Percentiles rank a stretch among this genome's conserved stretches.
Evolutionary conservation across 1,140 invertebrate species (phyloP).

Genomic region (Agrypnia vestita): DNA sequence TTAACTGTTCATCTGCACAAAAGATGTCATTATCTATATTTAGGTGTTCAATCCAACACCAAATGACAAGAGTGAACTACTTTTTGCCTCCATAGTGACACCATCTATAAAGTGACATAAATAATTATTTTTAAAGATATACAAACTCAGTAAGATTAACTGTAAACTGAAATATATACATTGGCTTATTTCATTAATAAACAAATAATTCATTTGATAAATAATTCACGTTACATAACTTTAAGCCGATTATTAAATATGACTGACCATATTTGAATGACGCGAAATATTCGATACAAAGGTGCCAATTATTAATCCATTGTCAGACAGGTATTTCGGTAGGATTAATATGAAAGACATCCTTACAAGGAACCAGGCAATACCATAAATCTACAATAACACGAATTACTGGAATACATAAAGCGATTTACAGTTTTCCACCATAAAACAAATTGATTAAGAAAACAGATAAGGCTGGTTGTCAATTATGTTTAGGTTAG

Average conservation of each 20-base stretch:
- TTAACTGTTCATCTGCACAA: slow-evolving; percentile 11
- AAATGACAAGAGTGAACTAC: too few relatives aligned
- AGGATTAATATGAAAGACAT: neutral
- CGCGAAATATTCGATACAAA: slow-evolving; percentile 12
- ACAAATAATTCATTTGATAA: neutral
- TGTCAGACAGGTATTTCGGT: neutral
- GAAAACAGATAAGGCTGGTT: slow-evolving; percentile 31
- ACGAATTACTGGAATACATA: too few relatives aligned
- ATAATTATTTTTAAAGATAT: too few relatives aligned
- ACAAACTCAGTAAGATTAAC: too few relatives aligned
- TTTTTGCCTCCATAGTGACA: too few relatives aligned
- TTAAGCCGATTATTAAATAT: neutral
- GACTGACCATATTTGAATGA: neutral
- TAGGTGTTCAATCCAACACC: neutral
- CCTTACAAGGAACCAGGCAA: too few relatives aligned
- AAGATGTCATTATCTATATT: neutral
- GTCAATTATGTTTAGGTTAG: slow-evolving; percentile 33
- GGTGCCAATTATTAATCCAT: slow-evolving; percentile 14
- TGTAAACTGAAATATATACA: too few relatives aligned
- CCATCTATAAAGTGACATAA: too few relatives aligned
- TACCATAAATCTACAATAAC: too few relatives aligned
- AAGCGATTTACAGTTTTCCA: too few relatives aligned
- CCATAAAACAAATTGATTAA: slow-evolving; percentile 4
- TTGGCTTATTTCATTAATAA: too few relatives aligned
- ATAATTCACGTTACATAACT: neutral